Base-by-base conservation (phyloP, 2,113 vertebrate genomes). In the Pedionomus torquatus region DNA sequence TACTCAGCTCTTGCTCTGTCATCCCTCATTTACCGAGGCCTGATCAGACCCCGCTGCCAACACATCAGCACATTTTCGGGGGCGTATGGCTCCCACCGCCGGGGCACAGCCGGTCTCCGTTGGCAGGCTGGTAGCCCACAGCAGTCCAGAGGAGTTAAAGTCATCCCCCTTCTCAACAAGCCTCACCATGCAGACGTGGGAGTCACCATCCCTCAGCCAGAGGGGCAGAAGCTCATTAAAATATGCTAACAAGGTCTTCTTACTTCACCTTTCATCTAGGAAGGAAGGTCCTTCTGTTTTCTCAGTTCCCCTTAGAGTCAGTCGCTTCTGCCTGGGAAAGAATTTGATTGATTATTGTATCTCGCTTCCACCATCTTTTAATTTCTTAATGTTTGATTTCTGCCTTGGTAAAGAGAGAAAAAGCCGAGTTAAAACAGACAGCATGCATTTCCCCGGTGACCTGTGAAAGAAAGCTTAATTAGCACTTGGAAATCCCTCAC, bases 301-400 rank as follows among this genome's bases (percentile, higher is more conserved):
- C 83, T 94, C 55, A 64, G 60, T 12, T 43, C 75, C 83, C 72
- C 68, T 68, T 14, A 25, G 58, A 90, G 74, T 31, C 61, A 20
- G 55, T 57, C 6, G 0, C 21, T 81, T 31, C 75, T 75, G 76
- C 35, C 77, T 64, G 64, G 18, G 63, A n/a, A 54, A 66, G 71
- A 3, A 26, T 78, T 90, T 86, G 75, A 93, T 60, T 60, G 88
- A 90, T 93, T 77, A 26, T 60, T 54, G 24, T 23, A 13, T 77
- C 87, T 64, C 33, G 31, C 83, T 78, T 35, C 52, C 44, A 55
- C 35, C 41, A 12, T 25, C 72, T 79, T 85, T 92, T 90, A 54
- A 65, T 84, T 93, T 63, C 41, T 81, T 39, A 23, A 48, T 76
- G 66, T 75, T 95, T 93, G 81, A 87, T 71, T 91, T 91, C 39